Base-by-base conservation (phyloP, 1,140 invertebrate species). In the Neodiprion virginianus region DNA sequence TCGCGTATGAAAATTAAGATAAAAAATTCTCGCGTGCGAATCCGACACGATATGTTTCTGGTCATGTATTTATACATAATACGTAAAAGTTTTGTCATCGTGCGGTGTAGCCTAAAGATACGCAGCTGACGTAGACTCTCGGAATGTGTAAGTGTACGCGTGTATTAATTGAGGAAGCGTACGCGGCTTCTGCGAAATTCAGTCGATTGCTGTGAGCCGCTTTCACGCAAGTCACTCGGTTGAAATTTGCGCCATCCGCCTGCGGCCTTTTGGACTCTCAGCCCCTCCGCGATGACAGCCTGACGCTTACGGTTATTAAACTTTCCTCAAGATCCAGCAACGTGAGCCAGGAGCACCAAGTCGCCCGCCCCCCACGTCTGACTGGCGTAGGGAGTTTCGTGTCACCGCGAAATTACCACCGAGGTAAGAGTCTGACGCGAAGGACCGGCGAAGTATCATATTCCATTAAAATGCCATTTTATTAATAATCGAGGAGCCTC, bases 401-500 rank as follows among this genome's bases (percentile, higher is more conserved):
- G 53, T 61, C 53, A 61, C 53, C 4, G n/a, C 11, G 53, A 61
- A 61, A 61, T 61, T 61, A 61, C 53, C 53, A 61, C 53, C 53
- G 7, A 8, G 53, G 53, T 17, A 61, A 61, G 11, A 61, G 5
- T 61, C 53, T 9, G 53, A 61, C 53, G 53, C 5, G 53, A 17
- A 61, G 53, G 53, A 61, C 53, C n/a, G 11, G 53, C n/a, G 53
- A 61, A 61, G 53, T 17, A 61, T 61, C 53, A 17, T 61, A 61
- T 61, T 61, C 53, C 8, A 61, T 61, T 61, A 61, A 61, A 61
- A 61, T 61, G n/a, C n/a, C 53, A 61, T 61, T 61, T 61, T 61
- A 61, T 61, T 61, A 61, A 61, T 61, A 61, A 61, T 61, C 53
- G 53, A 61, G 53, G n/a, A 14, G 11, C 53, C 53, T 40, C n/a